Evolutionary conservation across 2,797 vertebrate species (phyloP).

Genomic region (Megalops cyprinoides): DNA sequence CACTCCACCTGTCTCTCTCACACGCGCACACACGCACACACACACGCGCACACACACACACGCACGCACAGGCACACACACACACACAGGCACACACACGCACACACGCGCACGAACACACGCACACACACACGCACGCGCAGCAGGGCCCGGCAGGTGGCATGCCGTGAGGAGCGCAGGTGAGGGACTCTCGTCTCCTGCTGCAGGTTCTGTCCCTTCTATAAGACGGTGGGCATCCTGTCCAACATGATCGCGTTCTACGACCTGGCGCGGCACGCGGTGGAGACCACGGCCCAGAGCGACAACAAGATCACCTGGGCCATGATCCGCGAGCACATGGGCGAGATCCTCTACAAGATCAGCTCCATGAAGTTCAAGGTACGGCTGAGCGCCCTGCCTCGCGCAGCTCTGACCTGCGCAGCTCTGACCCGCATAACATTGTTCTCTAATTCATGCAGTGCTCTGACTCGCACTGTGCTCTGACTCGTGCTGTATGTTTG

Average conservation of each 20-base stretch:
- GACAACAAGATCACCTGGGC: constrained; percentile 97
- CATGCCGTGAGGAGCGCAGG: too few relatives aligned
- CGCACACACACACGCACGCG: not conserved
- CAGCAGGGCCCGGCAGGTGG: too few relatives aligned
- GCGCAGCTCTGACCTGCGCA: not conserved
- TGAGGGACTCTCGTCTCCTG: not conserved
- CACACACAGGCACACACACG: not conserved
- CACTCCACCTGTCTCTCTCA: too few relatives aligned
- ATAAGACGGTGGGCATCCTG: constrained; percentile 96
- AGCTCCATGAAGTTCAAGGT: constrained; percentile 99
- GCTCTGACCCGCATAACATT: too few relatives aligned
- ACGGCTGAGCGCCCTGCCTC: constrained; percentile 23
- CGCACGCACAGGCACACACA: not conserved
- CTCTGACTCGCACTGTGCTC: too few relatives aligned
- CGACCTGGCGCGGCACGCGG: constrained; percentile 93
- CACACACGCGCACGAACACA: not conserved
- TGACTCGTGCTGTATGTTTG: not conserved
- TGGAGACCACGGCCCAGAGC: constrained; percentile 92
- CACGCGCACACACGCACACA: constrained; percentile 8
- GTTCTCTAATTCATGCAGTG: too few relatives aligned
- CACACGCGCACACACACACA: not conserved
- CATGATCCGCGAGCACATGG: constrained; percentile 94
- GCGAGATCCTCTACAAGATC: constrained; percentile 89
- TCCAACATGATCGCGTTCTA: constrained; percentile 97
- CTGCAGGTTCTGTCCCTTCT: constrained; percentile 94